Evolutionary conservation across 1,140 invertebrate species (phyloP), one percentile per base, ranked within the genome.

Genomic region (Dendrolimus punctatus): DNA sequence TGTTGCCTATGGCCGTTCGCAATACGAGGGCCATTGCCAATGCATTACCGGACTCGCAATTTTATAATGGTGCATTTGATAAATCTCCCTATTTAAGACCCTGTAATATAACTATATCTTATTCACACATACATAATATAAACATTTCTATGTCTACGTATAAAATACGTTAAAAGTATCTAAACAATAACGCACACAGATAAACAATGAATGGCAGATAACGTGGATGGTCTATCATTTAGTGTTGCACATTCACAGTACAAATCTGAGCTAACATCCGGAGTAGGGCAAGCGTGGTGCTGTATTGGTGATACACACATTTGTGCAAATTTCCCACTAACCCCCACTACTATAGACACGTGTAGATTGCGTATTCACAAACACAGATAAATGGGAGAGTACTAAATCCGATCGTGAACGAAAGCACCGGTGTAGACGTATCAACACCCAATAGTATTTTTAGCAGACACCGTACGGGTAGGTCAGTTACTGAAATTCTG

Each of bases 211-310:
- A 58, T 67, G 45, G 54, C 66, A 80, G 76, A 76, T 76, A 80
- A 72, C 71, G 68, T 64, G 64, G 57, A 71, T 66, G 72, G 53
- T 68, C 80, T 81, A 81, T 75, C 79, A 76, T 81, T 85, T 76
- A 67, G 79, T 77, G 76, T 85, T 81, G 76, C 64, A 75, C 72
- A 78, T 77, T 81, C 79, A 80, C 76, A 77, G 68, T 71, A 74
- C 70, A 79, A 81, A 81, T 81, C 76, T 79, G 80, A 72, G 79
- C 64, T 76, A 69, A 72, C 80, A 83, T 85, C 82, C 82, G 82
- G 77, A 83, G 72, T 80, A 79, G 75, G 74, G 75, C 74, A 69
- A 55, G 10, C 10, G 42, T 46, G 46, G 58, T 60, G 62, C 10
- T 51, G 59, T 70, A 72, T 78, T 63, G 62, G 63, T 9, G 56